Percentiles rank a stretch among this genome's conserved stretches.
Conservation (phyloP, 2,888 invertebrate genomes). For the Linhomoeus sp. region DNA sequence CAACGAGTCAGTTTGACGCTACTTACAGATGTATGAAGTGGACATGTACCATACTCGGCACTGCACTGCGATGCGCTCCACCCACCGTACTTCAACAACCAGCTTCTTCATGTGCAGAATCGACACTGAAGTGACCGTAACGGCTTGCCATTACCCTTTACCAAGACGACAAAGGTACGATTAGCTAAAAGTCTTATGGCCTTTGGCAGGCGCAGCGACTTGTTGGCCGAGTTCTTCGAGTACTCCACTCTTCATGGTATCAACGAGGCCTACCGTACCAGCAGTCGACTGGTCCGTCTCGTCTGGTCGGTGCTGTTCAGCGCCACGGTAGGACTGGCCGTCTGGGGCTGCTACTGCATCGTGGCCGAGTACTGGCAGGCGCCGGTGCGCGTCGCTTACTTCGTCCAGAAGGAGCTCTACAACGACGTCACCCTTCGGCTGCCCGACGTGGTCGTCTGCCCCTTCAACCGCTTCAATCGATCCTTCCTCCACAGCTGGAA, state of each 20-base stretch:
- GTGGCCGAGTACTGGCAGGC: conserved; percentile 10
- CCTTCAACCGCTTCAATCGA: conserved; percentile 21
- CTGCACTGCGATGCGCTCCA: no score
- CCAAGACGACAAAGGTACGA: no score
- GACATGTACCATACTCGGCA: no score
- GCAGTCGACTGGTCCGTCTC: conserved; percentile 6
- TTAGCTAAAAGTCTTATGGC: no score
- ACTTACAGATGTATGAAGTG: no score
- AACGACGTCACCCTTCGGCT: conserved; percentile 6
- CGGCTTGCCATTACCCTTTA: no score
- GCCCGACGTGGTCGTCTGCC: conserved; percentile 24
- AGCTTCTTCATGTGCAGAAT: no score
- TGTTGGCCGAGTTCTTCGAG: conserved; percentile 8
- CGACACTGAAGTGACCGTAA: no score
- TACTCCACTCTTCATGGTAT: conserved; percentile 16
- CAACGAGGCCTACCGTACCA: conserved; percentile 11
- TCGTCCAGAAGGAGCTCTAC: conserved; percentile 13
- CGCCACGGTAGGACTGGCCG: not conserved
- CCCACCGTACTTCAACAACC: no score
- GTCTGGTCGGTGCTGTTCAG: conserved; percentile 11
- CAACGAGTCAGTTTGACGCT: no score
- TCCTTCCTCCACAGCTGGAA: conserved; percentile 12
- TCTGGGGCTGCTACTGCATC: conserved; percentile 7
- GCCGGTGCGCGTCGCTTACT: conserved; percentile 16
- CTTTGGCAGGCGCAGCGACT: no score